Evolutionary conservation across 2,888 invertebrate genomes (phyloP).

Genomic region (Hydropsyche betteni): DNA sequence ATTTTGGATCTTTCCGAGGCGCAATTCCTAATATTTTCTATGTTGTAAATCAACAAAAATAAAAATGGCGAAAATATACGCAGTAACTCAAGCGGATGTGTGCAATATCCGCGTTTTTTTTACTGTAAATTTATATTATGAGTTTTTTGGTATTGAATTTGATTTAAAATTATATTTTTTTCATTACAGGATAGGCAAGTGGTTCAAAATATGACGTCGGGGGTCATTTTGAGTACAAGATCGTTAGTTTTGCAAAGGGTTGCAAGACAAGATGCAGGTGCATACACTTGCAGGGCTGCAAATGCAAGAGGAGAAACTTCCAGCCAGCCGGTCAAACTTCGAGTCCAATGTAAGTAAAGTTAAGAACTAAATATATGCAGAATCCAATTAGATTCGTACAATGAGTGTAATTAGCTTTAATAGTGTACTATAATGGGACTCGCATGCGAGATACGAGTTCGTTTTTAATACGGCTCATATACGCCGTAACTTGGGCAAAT

Average conservation of each 20-base stretch:
- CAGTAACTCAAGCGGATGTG: no score
- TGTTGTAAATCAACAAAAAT: no score
- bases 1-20: slow-evolving; percentile 16
- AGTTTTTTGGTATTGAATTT: no score
- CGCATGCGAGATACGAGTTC: no score
- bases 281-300: slow-evolving; percentile 84
- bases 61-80: no score
- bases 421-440: no score
- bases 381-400: no score
- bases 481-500: neutral
- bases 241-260: slow-evolving; percentile 88
- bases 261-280: slow-evolving; percentile 82
- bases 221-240: slow-evolving; percentile 88
- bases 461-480: no score
- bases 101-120: no score
- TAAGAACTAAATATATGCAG: neutral
- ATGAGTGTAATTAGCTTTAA: no score
- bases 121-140: no score
- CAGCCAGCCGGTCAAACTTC: slow-evolving; percentile 77
- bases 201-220: slow-evolving; percentile 82
- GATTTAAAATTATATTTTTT: no score
- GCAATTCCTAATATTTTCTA: slow-evolving; percentile 13
- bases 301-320: slow-evolving; percentile 85
- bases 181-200: slow-evolving; percentile 74
- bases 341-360: slow-evolving; percentile 81